Conservation (phyloP, 2,113 vertebrate species). For the Syrmaticus mikado region DNA sequence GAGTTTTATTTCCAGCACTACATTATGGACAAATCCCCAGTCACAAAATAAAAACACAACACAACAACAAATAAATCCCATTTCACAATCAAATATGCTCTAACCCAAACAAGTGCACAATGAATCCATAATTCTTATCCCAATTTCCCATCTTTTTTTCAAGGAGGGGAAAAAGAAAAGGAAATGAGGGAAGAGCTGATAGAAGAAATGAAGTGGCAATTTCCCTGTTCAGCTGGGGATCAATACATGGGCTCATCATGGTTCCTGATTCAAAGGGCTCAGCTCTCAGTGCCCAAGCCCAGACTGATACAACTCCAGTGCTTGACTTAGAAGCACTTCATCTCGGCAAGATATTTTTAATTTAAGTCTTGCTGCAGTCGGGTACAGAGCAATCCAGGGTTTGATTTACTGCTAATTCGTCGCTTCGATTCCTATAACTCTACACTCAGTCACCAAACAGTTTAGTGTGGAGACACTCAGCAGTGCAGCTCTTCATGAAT, state of each 20-base stretch:
- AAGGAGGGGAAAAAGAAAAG: not conserved
- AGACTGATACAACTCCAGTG: slow-evolving; percentile 18
- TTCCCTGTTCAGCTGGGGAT: slow-evolving; percentile 60
- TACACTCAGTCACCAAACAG: slow-evolving; percentile 67
- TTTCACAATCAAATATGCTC: slow-evolving; percentile 57
- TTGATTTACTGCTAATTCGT: slow-evolving; percentile 78
- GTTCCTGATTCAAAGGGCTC: slow-evolving; percentile 47
- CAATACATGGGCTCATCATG: not conserved
- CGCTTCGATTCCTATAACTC: slow-evolving; percentile 67
- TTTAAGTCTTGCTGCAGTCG: slow-evolving; percentile 68
- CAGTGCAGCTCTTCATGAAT: slow-evolving; percentile 14
- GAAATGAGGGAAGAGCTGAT: not conserved
- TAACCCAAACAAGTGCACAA: not conserved
- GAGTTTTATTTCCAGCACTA: slow-evolving; percentile 71
- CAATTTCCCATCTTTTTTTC: not conserved
- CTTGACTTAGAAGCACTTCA: slow-evolving; percentile 66
- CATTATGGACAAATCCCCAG: slow-evolving; percentile 64
- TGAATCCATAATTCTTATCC: not conserved
- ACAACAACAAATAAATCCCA: slow-evolving; percentile 35
- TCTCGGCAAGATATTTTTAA: slow-evolving; percentile 65
- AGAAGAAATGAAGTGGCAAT: slow-evolving; percentile 58
- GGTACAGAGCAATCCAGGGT: slow-evolving; percentile 65
- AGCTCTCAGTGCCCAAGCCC: slow-evolving; percentile 2
- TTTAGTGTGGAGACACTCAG: slow-evolving; percentile 52
- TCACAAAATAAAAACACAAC: not conserved